These are phyloP conservation scores for Montifringilla adamsi DNA, from an alignment of 2,113 vertebrate species.

Conservation along the genomic window DNA sequence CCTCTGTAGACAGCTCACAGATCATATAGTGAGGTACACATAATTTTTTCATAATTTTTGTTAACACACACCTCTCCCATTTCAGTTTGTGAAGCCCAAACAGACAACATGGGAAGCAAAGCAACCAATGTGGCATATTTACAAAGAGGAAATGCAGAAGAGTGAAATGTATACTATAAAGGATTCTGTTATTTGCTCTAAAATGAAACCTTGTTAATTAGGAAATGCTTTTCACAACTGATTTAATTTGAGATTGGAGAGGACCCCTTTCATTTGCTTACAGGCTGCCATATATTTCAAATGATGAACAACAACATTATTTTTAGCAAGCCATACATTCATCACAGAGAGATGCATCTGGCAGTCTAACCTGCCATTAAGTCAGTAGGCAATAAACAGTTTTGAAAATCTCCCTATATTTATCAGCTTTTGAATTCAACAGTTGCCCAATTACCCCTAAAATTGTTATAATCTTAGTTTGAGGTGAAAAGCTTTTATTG, in stretches of 20 bases:
- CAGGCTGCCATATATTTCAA: neutral
- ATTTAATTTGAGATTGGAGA: neutral
- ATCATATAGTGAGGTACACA: fast-evolving
- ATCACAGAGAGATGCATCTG: neutral
- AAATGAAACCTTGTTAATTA: neutral
- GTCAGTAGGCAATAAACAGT: neutral
- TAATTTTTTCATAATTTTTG: neutral
- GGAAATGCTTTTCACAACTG: neutral
- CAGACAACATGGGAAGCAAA: neutral
- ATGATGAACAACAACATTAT: neutral
- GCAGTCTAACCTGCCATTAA: slow-evolving; percentile 51
- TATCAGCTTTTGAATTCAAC: slow-evolving; percentile 19
- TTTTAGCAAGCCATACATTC: slow-evolving; percentile 9
- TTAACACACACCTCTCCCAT: neutral
- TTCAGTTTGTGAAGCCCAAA: neutral
- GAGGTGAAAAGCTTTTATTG: slow-evolving; percentile 29
- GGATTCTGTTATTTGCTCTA: neutral
- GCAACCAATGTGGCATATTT: neutral
- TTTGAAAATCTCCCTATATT: slow-evolving; percentile 1
- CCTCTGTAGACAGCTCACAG: neutral
- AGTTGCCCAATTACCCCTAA: slow-evolving; percentile 32
- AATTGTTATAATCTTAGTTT: slow-evolving; percentile 49
- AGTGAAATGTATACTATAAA: neutral
- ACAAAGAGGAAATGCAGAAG: neutral
- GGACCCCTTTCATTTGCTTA: neutral